These are phyloP conservation scores for Pilophorus perplexus DNA, from an alignment of 2,888 invertebrate genomes.

Conservation along the genomic window DNA sequence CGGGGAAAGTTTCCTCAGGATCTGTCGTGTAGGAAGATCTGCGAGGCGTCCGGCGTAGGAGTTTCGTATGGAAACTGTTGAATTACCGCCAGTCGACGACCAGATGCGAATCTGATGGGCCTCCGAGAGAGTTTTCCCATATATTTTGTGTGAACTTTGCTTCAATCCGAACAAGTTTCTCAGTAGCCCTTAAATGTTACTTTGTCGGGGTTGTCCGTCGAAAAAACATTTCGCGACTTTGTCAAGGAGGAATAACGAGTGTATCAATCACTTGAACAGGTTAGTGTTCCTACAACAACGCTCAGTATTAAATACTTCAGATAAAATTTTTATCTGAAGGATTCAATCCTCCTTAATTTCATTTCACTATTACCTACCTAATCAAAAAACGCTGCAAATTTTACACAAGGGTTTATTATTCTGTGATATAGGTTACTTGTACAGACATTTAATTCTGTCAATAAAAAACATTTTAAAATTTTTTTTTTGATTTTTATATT, in stretches of 20 bases:
- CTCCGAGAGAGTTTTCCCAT: not conserved
- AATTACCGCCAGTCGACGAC: slow-evolving; percentile 13
- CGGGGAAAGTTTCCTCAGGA: slow-evolving; percentile 24
- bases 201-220: slow-evolving; percentile 18
- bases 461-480: no score
- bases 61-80: slow-evolving; percentile 1
- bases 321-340: no score
- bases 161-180: not conserved
- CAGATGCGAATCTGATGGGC: slow-evolving; percentile 27
- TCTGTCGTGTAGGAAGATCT: slow-evolving; percentile 33
- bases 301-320: no score
- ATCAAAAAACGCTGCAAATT: no score
- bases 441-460: no score
- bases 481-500: no score
- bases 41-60: slow-evolving; percentile 34
- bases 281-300: no score
- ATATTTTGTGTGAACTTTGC: not conserved
- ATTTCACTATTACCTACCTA: no score
- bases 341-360: no score
- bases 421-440: no score
- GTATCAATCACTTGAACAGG: slow-evolving; percentile 18
- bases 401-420: no score
- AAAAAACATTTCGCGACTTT: slow-evolving; percentile 1
- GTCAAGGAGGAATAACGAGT: not conserved
- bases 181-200: slow-evolving; percentile 5